Evolutionary conservation across 2,797 vertebrate genomes (phyloP), one percentile per base, ranked within the genome.

Genomic region (Gymnocypris eckloni): DNA sequence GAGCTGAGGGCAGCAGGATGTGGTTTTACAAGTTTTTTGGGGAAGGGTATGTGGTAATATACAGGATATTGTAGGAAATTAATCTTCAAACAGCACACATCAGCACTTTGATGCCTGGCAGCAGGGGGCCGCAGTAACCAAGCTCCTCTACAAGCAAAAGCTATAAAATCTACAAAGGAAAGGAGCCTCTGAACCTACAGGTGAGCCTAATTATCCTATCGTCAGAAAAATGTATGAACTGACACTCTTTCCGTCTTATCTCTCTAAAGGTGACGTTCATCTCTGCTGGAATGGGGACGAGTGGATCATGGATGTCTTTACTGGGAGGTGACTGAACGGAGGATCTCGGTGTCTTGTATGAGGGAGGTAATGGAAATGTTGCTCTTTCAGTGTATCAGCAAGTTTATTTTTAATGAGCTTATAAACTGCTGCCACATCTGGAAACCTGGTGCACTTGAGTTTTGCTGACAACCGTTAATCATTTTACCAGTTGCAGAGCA

Each of bases 121-220:
- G 87, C 86, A 43, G 90, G 90, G 87, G 82, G 87, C 39, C 70
- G 39, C 52, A 72, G 72, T 88, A 83, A 83, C 69, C 13, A 5
- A 76, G 59, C 20, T 56, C 61, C 77, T 50, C 54, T 77, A 72
- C 39, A 73, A 87, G 83, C 69, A 86, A 66, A 76, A 81, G 50
- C 87, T 86, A 88, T 92, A 89, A 92, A 91, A 91, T 82, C 87
- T 91, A 91, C 89, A 91, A 91, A 91, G 90, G 70, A 2, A 66
- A 85, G 84, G 70, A 83, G 67, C 77, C 77, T 71, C 25, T 45
- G 7, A 50, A 81, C 67, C 87, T 82, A 28, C 81, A 87, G 88
- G 89, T 82, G 52, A 69, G 54, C 70, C 81, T 86, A 87, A 90
- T 90, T 90, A 90, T 73, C 56, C 45, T 16, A 33, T 18, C 15